phyloP scores from a whole-genome alignment of 2,113 vertebrate species.

The Tragelaphus strepsiceros region DNA sequence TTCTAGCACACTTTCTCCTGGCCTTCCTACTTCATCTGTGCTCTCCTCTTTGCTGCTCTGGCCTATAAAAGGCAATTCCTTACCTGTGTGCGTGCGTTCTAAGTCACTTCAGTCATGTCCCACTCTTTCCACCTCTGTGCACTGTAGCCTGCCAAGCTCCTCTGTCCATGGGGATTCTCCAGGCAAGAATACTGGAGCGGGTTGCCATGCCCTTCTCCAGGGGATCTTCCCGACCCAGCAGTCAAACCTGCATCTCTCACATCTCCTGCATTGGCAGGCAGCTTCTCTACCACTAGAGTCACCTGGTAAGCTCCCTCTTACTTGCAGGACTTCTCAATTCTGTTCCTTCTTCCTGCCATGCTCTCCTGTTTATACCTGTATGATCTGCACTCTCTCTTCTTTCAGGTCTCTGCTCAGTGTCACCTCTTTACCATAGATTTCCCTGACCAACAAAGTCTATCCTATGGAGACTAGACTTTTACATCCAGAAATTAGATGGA shows the following conservation, averaged over 20 bases:
- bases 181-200: not conserved
- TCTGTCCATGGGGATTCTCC: not conserved
- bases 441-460: not conserved
- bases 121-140: not conserved
- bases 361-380: not conserved
- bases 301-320: not conserved
- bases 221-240: not conserved
- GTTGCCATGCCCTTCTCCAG: not conserved
- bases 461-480: not conserved
- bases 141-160: not conserved
- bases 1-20: not conserved
- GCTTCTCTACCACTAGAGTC: not conserved
- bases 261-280: not conserved
- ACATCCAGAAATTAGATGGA: not conserved
- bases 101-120: not conserved
- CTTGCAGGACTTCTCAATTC: not conserved
- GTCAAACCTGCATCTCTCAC: not conserved
- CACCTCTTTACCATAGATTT: not conserved
- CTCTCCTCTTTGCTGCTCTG: not conserved
- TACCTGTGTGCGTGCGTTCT: not conserved
- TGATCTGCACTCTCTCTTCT: not conserved
- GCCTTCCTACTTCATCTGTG: not conserved
- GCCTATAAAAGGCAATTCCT: not conserved
- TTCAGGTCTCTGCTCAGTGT: not conserved
- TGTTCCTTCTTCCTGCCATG: too few species aligned